These are phyloP conservation scores for Micromussa lordhowensis DNA, from an alignment of 92 coral and sea anemone species.

Conservation along the genomic window DNA sequence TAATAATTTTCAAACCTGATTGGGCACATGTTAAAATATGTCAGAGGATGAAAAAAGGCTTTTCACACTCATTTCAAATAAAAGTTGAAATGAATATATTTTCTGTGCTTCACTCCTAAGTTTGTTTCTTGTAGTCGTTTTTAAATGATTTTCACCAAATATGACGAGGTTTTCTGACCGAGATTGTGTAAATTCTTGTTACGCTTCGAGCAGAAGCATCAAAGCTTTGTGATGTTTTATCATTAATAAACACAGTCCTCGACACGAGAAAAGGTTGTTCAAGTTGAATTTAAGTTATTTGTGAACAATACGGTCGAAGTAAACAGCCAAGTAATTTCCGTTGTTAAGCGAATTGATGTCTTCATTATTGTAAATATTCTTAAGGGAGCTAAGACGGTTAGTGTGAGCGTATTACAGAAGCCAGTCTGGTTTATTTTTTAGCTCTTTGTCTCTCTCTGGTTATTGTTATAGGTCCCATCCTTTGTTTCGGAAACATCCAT, in stretches of 20 bases:
- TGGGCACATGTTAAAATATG: neutral
- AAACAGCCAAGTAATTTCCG: neutral
- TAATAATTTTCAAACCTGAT: neutral
- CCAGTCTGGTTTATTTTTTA: neutral
- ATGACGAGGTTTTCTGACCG: neutral
- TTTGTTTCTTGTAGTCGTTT: neutral
- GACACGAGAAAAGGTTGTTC: neutral
- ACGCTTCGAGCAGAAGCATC: neutral
- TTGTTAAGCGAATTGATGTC: neutral
- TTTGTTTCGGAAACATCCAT: neutral
- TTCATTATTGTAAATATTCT: neutral
- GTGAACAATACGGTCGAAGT: neutral
- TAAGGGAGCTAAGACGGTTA: neutral
- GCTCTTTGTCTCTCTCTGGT: neutral
- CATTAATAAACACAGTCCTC: neutral
- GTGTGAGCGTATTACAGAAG: neutral
- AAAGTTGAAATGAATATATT: neutral
- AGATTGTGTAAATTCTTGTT: neutral
- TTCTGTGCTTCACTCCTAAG: neutral
- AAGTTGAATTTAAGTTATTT: neutral
- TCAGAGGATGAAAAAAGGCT: neutral
- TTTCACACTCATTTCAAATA: neutral
- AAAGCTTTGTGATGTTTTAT: neutral
- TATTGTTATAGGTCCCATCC: neutral
- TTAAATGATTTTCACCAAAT: neutral